Evolutionary conservation across 2,797 vertebrate species (phyloP).

Genomic region (Melanotaenia trifasciata): DNA sequence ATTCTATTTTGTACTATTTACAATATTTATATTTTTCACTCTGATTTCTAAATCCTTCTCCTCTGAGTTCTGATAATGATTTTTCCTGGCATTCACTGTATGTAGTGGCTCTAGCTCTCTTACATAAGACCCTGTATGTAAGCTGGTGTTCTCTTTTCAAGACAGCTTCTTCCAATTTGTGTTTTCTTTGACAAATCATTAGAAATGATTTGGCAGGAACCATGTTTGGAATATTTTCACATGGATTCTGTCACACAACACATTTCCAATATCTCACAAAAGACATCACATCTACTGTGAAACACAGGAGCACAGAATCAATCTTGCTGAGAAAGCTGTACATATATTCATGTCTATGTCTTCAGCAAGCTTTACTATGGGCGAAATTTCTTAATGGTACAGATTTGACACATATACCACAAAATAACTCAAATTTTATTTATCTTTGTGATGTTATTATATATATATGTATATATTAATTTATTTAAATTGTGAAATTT

Average conservation of each 20-base stretch:
- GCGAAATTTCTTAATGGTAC: not conserved
- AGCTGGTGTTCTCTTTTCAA: slow-evolving; percentile 16
- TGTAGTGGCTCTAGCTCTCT: slow-evolving; percentile 17
- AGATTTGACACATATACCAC: not conserved
- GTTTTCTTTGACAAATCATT: slow-evolving; percentile 34
- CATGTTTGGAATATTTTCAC: slow-evolving; percentile 23
- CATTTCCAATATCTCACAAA: slow-evolving; percentile 17
- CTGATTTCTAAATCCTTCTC: slow-evolving; percentile 12
- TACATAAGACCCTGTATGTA: slow-evolving; percentile 27
- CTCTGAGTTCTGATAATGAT: not conserved
- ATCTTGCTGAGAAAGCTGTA: not conserved
- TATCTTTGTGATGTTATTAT: not conserved
- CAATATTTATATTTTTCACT: not conserved
- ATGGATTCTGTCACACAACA: slow-evolving; percentile 28
- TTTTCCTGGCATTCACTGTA: slow-evolving; percentile 11
- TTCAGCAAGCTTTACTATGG: not conserved
- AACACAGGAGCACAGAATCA: not conserved
- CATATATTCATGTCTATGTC: not conserved
- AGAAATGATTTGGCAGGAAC: slow-evolving; percentile 31
- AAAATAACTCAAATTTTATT: not conserved
- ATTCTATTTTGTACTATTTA: not conserved
- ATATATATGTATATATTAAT: too few relatives aligned
- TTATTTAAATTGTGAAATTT: not conserved
- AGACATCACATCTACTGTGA: slow-evolving; percentile 5
- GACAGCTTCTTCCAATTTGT: slow-evolving; percentile 30